Base-by-base conservation (phyloP, 2,888 invertebrate genomes). In the Acanthosoma haemorrhoidale region DNA sequence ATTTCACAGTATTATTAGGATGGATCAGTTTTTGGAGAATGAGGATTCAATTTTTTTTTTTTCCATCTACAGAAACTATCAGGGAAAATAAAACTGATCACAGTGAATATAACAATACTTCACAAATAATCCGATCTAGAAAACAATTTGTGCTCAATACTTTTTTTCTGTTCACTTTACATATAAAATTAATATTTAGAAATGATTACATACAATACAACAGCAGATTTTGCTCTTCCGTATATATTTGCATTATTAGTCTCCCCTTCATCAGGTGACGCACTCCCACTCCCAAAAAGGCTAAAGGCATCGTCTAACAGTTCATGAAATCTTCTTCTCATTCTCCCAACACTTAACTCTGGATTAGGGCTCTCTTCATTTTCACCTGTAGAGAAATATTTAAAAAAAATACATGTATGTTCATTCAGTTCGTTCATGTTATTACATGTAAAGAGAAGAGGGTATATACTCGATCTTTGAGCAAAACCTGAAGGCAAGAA, bases 291-390 rank as follows among this genome's bases (percentile, higher is more conserved):
- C 3, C 88, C 88, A 79, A 90, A 89, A 70, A 90, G 81, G 72
- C 88, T 89, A 80, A 90, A 90, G 0, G 91, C 90, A 76, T 91
- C 91, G 76, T 91, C 91, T 77, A 91, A 83, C 8, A 91, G 83
- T 77, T 90, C 89, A 79, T 90, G 88, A 79, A 91, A 90, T 43
- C 90, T 81, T 76, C 86, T 86, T 60, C 90, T 80, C 84, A 90
- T 88, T 69, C 86, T 83, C 0, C 87, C 86, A 0, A 87, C 83
- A 72, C 81, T 82, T 0, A 81, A 82, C 3, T 80, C 77, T 0
- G 81, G 68, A 38, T 72, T 70, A 9, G 68, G 57, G n/a, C 61
- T 69, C 32, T 68, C 70, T 34, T 70, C 38, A n/a, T 21, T 32
- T 15, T 67, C 57, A 34, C 21, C 18, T 34, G n/a, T n/a, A 1